Conservation (phyloP, 1,140 invertebrate species). For the Episyrphus balteatus region DNA sequence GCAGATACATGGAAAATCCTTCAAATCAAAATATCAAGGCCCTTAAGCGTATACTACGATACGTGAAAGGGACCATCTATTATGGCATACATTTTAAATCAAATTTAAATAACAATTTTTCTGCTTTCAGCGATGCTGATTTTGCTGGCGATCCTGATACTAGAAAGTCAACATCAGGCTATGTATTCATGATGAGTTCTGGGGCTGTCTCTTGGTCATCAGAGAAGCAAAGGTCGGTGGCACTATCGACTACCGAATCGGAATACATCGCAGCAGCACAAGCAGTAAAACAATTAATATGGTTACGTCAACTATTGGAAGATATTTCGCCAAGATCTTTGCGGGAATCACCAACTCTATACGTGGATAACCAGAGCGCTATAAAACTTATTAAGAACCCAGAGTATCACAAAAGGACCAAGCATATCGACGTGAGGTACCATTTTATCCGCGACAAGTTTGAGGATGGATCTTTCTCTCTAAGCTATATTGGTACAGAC, state of each 20-base stretch:
- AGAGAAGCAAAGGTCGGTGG: slow-evolving; percentile 24
- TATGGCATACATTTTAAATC: slow-evolving; percentile 15
- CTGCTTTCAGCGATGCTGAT: slow-evolving; percentile 32
- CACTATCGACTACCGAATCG: slow-evolving; percentile 25
- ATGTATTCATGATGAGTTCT: slow-evolving; percentile 22
- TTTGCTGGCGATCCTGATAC: slow-evolving; percentile 27
- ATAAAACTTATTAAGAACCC: slow-evolving; percentile 8
- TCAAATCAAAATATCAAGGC: slow-evolving; percentile 3
- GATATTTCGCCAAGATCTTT: slow-evolving; percentile 9
- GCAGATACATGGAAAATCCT: slow-evolving; percentile 4
- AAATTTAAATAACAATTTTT: slow-evolving; percentile 8
- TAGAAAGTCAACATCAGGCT: slow-evolving; percentile 31
- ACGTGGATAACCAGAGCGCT: slow-evolving; percentile 13
- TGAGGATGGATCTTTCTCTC: slow-evolving; percentile 2
- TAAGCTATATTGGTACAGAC: slow-evolving; percentile 15
- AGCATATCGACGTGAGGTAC: slow-evolving; percentile 5
- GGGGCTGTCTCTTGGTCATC: slow-evolving; percentile 22
- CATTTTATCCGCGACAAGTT: slow-evolving; percentile 3
- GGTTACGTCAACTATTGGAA: slow-evolving; percentile 18
- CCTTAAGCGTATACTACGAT: slow-evolving; percentile 24
- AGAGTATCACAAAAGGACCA: background rate
- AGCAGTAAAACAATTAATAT: slow-evolving; percentile 17
- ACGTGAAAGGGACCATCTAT: slow-evolving; percentile 20
- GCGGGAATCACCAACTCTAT: background rate
- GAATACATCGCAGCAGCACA: slow-evolving; percentile 28